Conservation (phyloP, 1,140 invertebrate genomes). For the Laupala kohalensis region DNA sequence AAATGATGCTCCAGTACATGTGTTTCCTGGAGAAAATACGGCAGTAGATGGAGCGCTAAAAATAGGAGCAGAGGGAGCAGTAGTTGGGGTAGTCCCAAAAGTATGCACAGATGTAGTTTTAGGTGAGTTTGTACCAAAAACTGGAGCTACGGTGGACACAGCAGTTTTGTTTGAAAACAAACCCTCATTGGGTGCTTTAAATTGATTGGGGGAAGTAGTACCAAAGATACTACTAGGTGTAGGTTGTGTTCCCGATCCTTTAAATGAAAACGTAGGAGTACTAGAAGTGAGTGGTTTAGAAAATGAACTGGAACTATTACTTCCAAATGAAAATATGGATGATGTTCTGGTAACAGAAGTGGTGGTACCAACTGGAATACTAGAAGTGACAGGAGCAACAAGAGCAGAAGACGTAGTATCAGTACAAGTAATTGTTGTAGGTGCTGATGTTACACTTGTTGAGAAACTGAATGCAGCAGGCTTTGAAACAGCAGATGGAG, state of each 20-base stretch:
- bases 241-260: background rate
- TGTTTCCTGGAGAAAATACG: background rate
- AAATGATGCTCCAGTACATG: background rate
- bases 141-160: background rate
- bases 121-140: constrained; percentile 10
- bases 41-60: background rate
- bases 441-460: background rate
- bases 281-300: background rate
- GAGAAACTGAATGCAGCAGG: background rate
- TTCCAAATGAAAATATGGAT: constrained; percentile 8
- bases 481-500: background rate
- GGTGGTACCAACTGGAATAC: background rate
- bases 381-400: background rate
- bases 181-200: background rate
- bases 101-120: constrained; percentile 2
- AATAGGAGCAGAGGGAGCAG: constrained; percentile 3
- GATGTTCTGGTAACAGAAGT: background rate
- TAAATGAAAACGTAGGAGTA: background rate
- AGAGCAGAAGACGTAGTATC: background rate
- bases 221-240: background rate
- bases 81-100: constrained; percentile 14
- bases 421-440: background rate
- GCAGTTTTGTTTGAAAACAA: background rate
- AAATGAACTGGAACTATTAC: background rate
- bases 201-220: too few species aligned